These are phyloP conservation scores for Musca domestica DNA, from an alignment of 1,140 invertebrate species.

Conservation along the genomic window DNA sequence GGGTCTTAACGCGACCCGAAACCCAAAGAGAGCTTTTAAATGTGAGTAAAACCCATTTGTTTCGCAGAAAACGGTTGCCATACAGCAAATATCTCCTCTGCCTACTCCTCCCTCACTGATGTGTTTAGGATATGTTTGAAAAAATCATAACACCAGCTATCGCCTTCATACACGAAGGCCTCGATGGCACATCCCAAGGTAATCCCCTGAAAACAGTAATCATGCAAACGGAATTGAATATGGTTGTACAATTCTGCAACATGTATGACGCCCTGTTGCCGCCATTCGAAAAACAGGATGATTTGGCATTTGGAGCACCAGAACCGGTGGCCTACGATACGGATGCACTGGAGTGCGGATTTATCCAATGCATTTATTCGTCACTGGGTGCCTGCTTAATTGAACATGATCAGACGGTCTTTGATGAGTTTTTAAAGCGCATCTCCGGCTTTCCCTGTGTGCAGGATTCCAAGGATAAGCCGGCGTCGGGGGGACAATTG, in stretches of 20 bases:
- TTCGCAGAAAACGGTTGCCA: neutral
- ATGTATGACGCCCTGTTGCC: constrained; percentile 72
- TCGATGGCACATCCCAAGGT: constrained; percentile 70
- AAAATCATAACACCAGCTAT: constrained; percentile 69
- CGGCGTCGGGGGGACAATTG: constrained; percentile 62
- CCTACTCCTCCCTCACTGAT: neutral
- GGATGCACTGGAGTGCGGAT: constrained; percentile 67
- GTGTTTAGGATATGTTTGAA: constrained; percentile 41
- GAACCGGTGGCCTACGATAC: constrained; percentile 56
- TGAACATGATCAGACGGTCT: constrained; percentile 65
- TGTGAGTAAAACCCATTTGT: neutral
- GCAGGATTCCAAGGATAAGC: constrained; percentile 63
- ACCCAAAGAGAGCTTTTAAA: constrained; percentile 38
- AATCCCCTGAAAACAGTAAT: constrained; percentile 77
- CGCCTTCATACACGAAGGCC: constrained; percentile 73
- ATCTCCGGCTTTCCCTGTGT: constrained; percentile 66
- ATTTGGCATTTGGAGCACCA: constrained; percentile 53
- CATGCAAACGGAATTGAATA: constrained; percentile 78
- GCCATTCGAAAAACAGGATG: constrained; percentile 35
- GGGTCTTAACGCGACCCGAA: constrained; percentile 57
- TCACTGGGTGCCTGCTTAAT: constrained; percentile 78
- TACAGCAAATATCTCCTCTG: neutral
- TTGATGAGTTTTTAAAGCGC: constrained; percentile 80
- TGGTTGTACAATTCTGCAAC: constrained; percentile 81
- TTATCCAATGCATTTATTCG: constrained; percentile 76